phyloP scores from a whole-genome alignment of 2,888 invertebrate genomes.

The Lottia gigantea region DNA sequence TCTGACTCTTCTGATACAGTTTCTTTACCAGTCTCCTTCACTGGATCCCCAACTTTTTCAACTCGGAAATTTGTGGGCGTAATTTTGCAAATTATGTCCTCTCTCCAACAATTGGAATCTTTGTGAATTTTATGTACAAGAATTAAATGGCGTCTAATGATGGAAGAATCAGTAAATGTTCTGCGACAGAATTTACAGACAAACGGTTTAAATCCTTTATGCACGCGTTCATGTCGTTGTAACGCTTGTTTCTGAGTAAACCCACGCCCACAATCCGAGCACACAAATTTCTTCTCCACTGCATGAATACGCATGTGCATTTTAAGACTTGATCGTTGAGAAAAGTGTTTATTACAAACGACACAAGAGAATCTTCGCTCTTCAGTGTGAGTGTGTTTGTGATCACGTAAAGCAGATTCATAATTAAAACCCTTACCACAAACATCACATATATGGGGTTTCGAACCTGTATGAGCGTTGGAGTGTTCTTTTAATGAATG shows the following conservation, averaged over 20 bases:
- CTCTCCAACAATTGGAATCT: constrained; percentile 47
- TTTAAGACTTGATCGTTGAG: constrained; percentile 65
- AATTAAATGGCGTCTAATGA: constrained; percentile 51
- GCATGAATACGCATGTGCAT: constrained; percentile 68
- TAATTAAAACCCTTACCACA: constrained; percentile 55
- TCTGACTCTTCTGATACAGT: constrained; percentile 15
- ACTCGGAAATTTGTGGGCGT: constrained; percentile 30
- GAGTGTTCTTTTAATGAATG: constrained; percentile 52
- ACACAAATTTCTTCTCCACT: constrained; percentile 63
- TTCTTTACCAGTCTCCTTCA: constrained; percentile 16
- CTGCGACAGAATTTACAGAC: constrained; percentile 66
- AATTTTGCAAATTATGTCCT: constrained; percentile 42
- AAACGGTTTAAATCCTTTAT: constrained; percentile 67
- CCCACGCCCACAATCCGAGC: constrained; percentile 66
- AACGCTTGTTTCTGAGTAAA: constrained; percentile 69
- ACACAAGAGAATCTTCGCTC: constrained; percentile 64
- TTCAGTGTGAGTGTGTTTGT: constrained; percentile 60
- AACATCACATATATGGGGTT: constrained; percentile 49
- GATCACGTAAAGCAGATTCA: constrained; percentile 55
- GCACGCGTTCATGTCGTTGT: constrained; percentile 68
- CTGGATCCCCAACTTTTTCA: constrained; percentile 22
- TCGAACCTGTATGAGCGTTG: constrained; percentile 49
- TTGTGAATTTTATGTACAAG: constrained; percentile 54
- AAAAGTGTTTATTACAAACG: constrained; percentile 64
- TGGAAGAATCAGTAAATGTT: constrained; percentile 60